phyloP scores from a whole-genome alignment of 2,888 invertebrate genomes.

The Strigamia crassipes region DNA sequence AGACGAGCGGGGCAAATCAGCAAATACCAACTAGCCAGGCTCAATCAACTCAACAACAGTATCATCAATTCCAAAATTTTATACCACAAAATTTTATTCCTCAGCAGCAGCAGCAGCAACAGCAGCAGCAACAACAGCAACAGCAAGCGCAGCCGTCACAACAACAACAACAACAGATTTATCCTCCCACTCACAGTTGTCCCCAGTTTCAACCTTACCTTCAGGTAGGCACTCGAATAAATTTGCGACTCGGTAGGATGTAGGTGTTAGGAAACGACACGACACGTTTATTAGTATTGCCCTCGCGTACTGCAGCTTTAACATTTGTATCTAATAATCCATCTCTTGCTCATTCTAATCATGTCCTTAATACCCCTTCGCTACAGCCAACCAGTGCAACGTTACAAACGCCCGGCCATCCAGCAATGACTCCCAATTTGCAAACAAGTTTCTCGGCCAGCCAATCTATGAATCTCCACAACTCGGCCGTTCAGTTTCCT shows the following conservation, averaged over 20 bases:
- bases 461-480: not conserved
- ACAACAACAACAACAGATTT: slow-evolving; percentile 2
- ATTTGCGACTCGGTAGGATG: not conserved
- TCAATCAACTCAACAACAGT: slow-evolving; percentile 60
- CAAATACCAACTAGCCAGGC: slow-evolving; percentile 52
- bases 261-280: not conserved
- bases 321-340: slow-evolving; percentile 24
- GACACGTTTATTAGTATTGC: slow-evolving; percentile 1
- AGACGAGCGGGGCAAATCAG: slow-evolving; percentile 50
- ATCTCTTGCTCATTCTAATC: slow-evolving; percentile 38
- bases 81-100: slow-evolving; percentile 35
- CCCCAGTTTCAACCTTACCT: slow-evolving; percentile 44
- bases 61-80: slow-evolving; percentile 57
- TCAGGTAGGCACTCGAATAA: slow-evolving; percentile 43
- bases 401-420: not conserved
- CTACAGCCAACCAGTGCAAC: slow-evolving; percentile 34
- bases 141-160: slow-evolving; percentile 31
- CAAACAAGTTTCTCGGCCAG: slow-evolving; percentile 12
- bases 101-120: slow-evolving; percentile 48
- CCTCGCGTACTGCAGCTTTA: slow-evolving; percentile 37
- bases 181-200: slow-evolving; percentile 35
- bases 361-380: slow-evolving; percentile 2
- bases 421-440: slow-evolving; percentile 17
- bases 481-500: not conserved
- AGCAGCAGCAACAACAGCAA: slow-evolving; percentile 49